Evolutionary conservation across 2,888 invertebrate species (phyloP), one percentile per base, ranked within the genome.

Genomic region (Melanotus villosus): DNA sequence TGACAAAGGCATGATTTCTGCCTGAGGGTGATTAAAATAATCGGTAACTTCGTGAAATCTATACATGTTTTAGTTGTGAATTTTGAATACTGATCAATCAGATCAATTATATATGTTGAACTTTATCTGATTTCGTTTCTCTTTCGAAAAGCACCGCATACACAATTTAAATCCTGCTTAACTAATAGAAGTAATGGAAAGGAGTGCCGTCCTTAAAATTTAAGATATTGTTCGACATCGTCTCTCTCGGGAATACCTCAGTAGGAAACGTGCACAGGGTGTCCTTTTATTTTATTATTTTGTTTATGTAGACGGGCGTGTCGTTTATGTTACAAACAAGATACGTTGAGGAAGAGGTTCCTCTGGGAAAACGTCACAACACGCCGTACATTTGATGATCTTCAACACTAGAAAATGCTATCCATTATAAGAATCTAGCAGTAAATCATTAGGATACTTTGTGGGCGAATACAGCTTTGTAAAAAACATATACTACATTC

Each of bases 201-300:
- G 1, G 9, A 7, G 14, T 14, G 16, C 18, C 16, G 12, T 41
- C 41, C 14, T 41, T 41, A 41, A 41, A 41, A 41, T 41, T 41
- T 41, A 41, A 16, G 5, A 2, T 41, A 6, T 1, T 2, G 2
- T 41, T 18, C 14, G 41, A 41, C 18, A 16, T 16, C 7, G 7
- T 9, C 2, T 7, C 16, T 16, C 41, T 2, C 12, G 41, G 41
- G 41, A 41, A 18, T 14, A 41, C 1, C 41, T 9, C 41, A n/a
- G 12, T 12, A 34, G 12, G n/a, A 34, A 34, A 12, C 34, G n/a
- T 32, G 34, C 14, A 41, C 2, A 6, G 16, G 18, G 14, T 12
- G 14, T 18, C 18, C 41, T 16, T 41, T 2, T 41, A 41, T 41
- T 41, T 41, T 41, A 41, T 41, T 41, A 18, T 41, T 41, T 41